Evolutionary conservation across 2,113 vertebrate genomes (phyloP).

Genomic region (Andinoacara biseriatus): DNA sequence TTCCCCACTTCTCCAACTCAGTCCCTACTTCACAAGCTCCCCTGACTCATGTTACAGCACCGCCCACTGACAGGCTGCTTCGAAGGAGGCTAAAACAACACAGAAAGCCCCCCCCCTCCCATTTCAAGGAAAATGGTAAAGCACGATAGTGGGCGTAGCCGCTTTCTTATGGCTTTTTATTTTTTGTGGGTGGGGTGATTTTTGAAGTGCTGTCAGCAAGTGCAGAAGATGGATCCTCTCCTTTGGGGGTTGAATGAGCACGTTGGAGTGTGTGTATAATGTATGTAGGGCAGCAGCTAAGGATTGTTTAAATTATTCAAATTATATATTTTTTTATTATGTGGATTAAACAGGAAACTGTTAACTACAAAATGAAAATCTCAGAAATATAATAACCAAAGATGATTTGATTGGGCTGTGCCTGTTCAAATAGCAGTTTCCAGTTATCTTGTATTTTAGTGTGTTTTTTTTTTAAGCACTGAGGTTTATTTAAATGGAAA

Average conservation of each 20-base stretch:
- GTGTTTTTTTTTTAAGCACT: not conserved
- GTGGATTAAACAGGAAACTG: not conserved
- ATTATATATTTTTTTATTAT: not conserved
- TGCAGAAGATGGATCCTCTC: slow-evolving; percentile 25
- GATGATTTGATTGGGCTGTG: not conserved
- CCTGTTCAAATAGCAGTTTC: not conserved
- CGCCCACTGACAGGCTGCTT: slow-evolving; percentile 59
- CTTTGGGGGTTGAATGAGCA: slow-evolving; percentile 16
- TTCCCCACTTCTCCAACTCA: slow-evolving; percentile 6
- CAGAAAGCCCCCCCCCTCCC: not conserved
- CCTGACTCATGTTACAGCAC: slow-evolving; percentile 62
- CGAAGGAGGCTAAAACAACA: slow-evolving; percentile 57
- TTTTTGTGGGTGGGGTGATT: not conserved
- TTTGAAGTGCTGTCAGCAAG: slow-evolving; percentile 53
- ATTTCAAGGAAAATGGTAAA: slow-evolving; percentile 12
- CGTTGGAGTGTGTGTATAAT: slow-evolving; percentile 41
- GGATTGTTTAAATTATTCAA: slow-evolving; percentile 3
- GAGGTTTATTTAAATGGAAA: too few relatives aligned
- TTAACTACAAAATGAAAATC: not conserved
- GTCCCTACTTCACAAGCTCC: slow-evolving; percentile 45
- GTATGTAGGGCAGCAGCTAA: not conserved
- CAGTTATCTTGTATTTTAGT: not conserved
- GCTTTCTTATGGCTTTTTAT: slow-evolving; percentile 13
- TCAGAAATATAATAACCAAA: not conserved
- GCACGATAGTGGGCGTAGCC: not conserved